Percentiles rank a stretch among this genome's conserved stretches.
phyloP scores from a whole-genome alignment of 1,140 invertebrate species.

The Leguminivora glycinivorella region DNA sequence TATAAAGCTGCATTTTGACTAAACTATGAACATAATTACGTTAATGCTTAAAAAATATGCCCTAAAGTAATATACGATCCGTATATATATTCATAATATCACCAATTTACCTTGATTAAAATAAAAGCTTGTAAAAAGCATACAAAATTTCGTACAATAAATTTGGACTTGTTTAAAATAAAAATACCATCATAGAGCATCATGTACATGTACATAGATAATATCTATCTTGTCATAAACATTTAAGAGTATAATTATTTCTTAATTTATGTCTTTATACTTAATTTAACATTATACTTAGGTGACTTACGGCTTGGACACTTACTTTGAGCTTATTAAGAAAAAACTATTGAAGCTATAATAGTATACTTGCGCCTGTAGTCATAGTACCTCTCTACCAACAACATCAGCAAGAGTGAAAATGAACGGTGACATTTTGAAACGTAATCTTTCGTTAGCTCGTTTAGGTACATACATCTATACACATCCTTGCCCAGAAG shows the following conservation, averaged over 20 bases:
- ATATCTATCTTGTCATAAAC: slow-evolving; percentile 64
- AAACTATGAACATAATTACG: slow-evolving; percentile 19
- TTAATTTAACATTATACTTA: slow-evolving; percentile 51
- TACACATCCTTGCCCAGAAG: not conserved
- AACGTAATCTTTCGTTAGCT: not conserved
- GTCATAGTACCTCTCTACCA: not conserved
- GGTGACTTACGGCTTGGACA: slow-evolving; percentile 62
- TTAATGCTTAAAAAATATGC: slow-evolving; percentile 28
- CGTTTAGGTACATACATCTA: not conserved
- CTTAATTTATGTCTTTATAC: slow-evolving; percentile 67
- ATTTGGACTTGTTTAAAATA: slow-evolving; percentile 29
- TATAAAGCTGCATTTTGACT: slow-evolving; percentile 8
- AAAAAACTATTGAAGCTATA: slow-evolving; percentile 19
- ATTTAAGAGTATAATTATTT: slow-evolving; percentile 61
- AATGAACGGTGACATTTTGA: not conserved
- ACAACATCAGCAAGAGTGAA: not conserved
- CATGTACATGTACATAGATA: slow-evolving; percentile 68
- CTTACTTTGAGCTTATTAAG: slow-evolving; percentile 60
- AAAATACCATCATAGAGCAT: slow-evolving; percentile 34
- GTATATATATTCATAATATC: slow-evolving; percentile 27
- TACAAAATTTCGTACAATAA: slow-evolving; percentile 5
- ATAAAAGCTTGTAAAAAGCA: too few species aligned
- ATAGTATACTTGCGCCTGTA: not conserved
- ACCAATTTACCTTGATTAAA: slow-evolving; percentile 27
- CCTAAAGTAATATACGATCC: slow-evolving; percentile 14